These are phyloP conservation scores for Brenthis daphne DNA, from an alignment of 2,888 invertebrate species.

Conservation along the genomic window DNA sequence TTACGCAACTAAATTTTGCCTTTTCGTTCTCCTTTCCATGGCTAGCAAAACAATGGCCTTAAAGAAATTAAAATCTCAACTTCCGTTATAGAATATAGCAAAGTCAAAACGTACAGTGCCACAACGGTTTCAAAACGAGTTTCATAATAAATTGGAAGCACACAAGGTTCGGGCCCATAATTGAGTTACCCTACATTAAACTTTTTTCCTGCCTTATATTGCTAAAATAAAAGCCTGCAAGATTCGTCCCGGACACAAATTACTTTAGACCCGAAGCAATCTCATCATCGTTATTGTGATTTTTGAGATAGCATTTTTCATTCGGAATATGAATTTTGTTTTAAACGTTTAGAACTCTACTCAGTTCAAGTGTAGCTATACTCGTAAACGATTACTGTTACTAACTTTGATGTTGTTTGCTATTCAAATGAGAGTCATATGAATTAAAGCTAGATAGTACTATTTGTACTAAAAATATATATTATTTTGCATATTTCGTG, in stretches of 20 bases:
- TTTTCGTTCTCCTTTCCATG: too few relatives aligned
- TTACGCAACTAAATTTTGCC: too few relatives aligned
- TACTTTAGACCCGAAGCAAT: slow-evolving; percentile 56
- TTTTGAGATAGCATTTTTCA: slow-evolving; percentile 51
- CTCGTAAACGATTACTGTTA: slow-evolving; percentile 9
- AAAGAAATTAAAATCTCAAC: too few relatives aligned
- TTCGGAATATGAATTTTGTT: slow-evolving; percentile 44
- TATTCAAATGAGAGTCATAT: slow-evolving; percentile 14
- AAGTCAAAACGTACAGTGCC: too few relatives aligned
- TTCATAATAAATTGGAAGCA: slow-evolving; percentile 53
- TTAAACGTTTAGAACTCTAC: slow-evolving; percentile 23
- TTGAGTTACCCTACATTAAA: slow-evolving; percentile 73
- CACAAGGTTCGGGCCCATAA: slow-evolving; percentile 59
- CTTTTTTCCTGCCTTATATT: slow-evolving; percentile 64
- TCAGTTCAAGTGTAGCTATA: slow-evolving; percentile 1
- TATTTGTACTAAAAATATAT: background rate
- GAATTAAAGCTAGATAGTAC: slow-evolving; percentile 7
- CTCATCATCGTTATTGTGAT: slow-evolving; percentile 59
- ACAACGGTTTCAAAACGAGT: slow-evolving; percentile 14
- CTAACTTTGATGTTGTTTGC: slow-evolving; percentile 17
- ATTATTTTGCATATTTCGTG: background rate
- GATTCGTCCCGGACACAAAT: slow-evolving; percentile 55
- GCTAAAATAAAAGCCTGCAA: slow-evolving; percentile 63
- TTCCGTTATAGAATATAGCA: too few relatives aligned
- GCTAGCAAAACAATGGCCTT: too few relatives aligned